Conservation (phyloP, 2,113 vertebrate genomes). For the Microcebus ravelobensis region DNA sequence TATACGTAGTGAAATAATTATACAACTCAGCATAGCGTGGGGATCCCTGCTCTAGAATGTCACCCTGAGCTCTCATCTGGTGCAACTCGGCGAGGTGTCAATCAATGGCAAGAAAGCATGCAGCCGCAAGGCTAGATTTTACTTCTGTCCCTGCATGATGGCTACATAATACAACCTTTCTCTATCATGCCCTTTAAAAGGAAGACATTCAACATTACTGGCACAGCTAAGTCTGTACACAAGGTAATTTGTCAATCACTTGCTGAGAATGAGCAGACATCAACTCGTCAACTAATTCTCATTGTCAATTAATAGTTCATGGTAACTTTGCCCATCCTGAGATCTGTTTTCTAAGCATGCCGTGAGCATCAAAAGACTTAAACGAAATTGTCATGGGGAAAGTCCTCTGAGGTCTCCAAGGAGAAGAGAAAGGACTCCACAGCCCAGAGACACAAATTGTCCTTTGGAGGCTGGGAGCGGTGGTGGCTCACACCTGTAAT, state of each 20-base stretch:
- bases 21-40: no score
- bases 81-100: no score
- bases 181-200: not conserved
- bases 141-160: fast-evolving
- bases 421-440: not conserved
- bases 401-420: not conserved
- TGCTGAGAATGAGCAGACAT: not conserved
- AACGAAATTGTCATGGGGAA: fast-evolving
- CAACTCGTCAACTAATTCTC: not conserved
- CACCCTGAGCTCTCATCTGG: not conserved
- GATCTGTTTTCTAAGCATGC: not conserved
- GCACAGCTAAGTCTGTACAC: fast-evolving
- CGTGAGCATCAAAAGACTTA: not conserved
- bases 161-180: no score
- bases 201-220: fast-evolving
- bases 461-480: not conserved
- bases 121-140: no score
- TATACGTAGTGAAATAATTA: no score
- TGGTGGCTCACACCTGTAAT: no score
- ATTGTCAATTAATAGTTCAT: no score
- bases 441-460: no score
- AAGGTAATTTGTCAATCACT: not conserved
- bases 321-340: fast-evolving
- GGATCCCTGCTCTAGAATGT: not conserved
- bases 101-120: not conserved